These are phyloP conservation scores for Athetis lepigone DNA, from an alignment of 2,888 invertebrate species.

Conservation along the genomic window DNA sequence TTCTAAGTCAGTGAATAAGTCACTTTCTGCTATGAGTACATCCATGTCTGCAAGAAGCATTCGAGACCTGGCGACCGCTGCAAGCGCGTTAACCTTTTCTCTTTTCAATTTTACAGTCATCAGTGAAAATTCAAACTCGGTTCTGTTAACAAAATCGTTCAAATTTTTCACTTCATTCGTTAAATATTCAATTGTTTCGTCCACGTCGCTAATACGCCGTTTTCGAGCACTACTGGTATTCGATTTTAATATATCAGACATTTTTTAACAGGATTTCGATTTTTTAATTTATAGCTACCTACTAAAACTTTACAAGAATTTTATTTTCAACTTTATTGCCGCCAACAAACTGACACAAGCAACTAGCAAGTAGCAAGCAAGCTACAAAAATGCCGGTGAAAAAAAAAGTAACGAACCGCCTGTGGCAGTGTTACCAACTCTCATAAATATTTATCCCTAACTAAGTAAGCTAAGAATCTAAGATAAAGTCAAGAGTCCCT, in stretches of 20 bases:
- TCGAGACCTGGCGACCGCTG: conserved; percentile 35
- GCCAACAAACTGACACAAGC: neutral
- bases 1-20: conserved; percentile 19
- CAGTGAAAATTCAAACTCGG: conserved; percentile 18
- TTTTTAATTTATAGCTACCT: neutral
- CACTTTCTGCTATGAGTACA: conserved; percentile 35
- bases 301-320: neutral
- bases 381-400: too few species aligned
- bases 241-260: conserved; percentile 9
- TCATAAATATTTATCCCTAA: too few species aligned
- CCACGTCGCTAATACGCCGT: conserved; percentile 26
- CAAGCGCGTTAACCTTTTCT: conserved; percentile 36
- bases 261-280: neutral
- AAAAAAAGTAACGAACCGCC: too few species aligned
- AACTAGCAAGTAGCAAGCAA: neutral
- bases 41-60: conserved; percentile 42
- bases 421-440: too few species aligned
- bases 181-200: conserved; percentile 26
- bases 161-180: neutral
- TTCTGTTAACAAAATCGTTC: conserved; percentile 4
- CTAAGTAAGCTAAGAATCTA: too few species aligned
- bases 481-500: too few species aligned
- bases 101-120: conserved; percentile 40
- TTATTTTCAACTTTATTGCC: neutral
- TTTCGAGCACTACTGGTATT: conserved; percentile 2